phyloP scores from a whole-genome alignment of 2,888 invertebrate genomes.

The Lepeophtheirus nordmannii region DNA sequence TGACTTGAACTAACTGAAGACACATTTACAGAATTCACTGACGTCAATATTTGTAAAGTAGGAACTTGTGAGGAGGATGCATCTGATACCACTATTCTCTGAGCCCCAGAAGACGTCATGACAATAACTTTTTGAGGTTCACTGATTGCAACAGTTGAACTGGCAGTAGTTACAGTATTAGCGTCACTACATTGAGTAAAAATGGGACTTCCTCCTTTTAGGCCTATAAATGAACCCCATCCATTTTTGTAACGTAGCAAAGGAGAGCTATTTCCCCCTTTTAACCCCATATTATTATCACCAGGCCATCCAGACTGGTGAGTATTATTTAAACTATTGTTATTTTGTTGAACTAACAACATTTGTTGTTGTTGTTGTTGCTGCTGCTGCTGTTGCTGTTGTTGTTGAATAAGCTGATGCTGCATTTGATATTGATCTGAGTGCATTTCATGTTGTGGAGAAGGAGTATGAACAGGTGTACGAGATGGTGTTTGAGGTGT shows the following conservation, averaged over 20 bases:
- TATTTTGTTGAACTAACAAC: conserved; percentile 8
- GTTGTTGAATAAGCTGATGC: conserved; percentile 23
- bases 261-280: conserved; percentile 19
- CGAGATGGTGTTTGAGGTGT: conserved; percentile 16
- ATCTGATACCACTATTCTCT: background rate
- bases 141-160: conserved; percentile 29
- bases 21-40: background rate
- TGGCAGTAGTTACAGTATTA: background rate
- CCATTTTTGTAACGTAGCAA: background rate
- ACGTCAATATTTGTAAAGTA: background rate
- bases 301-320: conserved; percentile 15
- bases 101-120: background rate
- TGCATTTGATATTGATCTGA: conserved; percentile 24
- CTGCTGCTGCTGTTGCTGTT: conserved; percentile 25
- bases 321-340: conserved; percentile 3
- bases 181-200: background rate
- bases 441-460: conserved; percentile 26
- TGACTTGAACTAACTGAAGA: background rate
- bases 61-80: background rate
- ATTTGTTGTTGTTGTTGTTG: conserved; percentile 25
- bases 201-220: conserved; percentile 18
- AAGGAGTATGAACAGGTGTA: conserved; percentile 30
- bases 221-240: conserved; percentile 11
- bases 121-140: conserved; percentile 5
- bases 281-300: conserved; percentile 20